A percentile compares a stretch with the other conserved stretches of the same genome.
Conservation (phyloP, 2,113 vertebrate species). For the Tragulus kanchil region DNA sequence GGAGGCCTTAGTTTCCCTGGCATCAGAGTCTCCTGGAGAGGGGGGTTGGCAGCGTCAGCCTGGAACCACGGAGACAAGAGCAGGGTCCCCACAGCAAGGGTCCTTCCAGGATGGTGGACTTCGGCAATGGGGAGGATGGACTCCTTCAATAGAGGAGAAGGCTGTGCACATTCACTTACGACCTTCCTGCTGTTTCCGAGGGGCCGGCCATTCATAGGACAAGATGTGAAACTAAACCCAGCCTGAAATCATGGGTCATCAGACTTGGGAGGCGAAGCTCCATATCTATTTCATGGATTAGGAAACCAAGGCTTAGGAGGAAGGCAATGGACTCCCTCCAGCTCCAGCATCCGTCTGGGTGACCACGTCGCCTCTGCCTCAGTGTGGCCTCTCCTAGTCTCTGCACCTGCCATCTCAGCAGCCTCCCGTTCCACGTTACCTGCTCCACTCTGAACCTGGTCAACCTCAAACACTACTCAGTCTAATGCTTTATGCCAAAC, state of each 20-base stretch:
- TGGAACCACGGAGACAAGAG: not conserved
- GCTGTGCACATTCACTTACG: not conserved
- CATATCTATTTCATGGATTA: not conserved
- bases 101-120: not conserved
- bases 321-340: not conserved
- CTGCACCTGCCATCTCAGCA: not conserved
- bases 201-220: not conserved
- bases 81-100: not conserved
- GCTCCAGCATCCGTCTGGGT: no score
- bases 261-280: no score
- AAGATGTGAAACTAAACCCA: not conserved
- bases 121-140: no score
- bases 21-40: not conserved
- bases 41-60: accelerated
- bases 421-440: not conserved
- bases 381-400: not conserved
- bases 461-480: not conserved
- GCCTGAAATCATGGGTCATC: not conserved
- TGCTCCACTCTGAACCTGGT: not conserved
- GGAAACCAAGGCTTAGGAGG: not conserved
- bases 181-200: not conserved
- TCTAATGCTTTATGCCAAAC: not conserved
- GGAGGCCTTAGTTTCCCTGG: not conserved
- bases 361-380: not conserved
- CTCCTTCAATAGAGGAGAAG: not conserved